Percentiles rank a stretch among this genome's conserved stretches.
phyloP scores from a whole-genome alignment of 2,797 vertebrate genomes.

The Mormyrops attenuatus region DNA sequence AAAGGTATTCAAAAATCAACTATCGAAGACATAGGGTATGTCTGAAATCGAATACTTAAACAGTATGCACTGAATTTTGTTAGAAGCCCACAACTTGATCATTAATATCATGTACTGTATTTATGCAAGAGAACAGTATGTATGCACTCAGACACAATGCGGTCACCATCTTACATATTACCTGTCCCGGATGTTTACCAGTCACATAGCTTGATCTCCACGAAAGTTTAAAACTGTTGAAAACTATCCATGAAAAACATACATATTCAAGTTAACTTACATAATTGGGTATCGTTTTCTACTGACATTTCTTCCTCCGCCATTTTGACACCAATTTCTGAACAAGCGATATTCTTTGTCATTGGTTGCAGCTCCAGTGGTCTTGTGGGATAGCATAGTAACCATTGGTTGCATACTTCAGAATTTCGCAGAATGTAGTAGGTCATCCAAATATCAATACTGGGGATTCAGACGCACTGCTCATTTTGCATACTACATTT shows the following conservation, averaged over 20 bases:
- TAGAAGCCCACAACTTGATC: not conserved
- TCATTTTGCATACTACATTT: not conserved
- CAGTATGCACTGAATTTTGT: not conserved
- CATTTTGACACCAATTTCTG: not conserved
- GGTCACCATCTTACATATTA: not conserved
- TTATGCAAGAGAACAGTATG: not conserved
- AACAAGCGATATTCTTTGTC: not conserved
- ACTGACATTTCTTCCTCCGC: not conserved
- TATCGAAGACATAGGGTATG: not conserved
- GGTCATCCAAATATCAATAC: not conserved
- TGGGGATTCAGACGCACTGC: not conserved
- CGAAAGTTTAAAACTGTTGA: not conserved
- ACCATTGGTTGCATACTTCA: not conserved
- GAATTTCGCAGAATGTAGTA: not conserved
- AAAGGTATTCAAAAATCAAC: not conserved
- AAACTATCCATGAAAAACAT: not conserved
- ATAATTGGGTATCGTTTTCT: not conserved
- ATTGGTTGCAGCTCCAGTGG: not conserved
- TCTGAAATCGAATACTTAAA: not conserved
- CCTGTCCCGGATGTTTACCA: not conserved
- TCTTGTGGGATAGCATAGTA: not conserved
- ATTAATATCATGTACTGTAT: not conserved
- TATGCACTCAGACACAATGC: not conserved
- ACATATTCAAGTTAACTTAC: not conserved
- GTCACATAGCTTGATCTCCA: not conserved